Conservation (phyloP, 1,140 invertebrate species). For the Apis laboriosa region DNA sequence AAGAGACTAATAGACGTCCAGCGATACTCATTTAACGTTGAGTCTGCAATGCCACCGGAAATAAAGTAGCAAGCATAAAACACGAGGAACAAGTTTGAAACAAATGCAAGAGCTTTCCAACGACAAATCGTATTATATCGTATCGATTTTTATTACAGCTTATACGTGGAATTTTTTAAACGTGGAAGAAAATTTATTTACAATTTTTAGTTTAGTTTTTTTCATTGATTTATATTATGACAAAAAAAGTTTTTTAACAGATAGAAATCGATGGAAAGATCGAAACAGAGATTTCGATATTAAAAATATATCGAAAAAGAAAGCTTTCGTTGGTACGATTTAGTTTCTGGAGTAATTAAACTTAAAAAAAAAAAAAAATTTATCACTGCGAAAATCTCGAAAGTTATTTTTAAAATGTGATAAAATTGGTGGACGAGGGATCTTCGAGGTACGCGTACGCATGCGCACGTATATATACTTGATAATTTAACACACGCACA, state of each 20-base stretch:
- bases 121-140: not conserved
- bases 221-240: too few species aligned
- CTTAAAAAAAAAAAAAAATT: too few species aligned
- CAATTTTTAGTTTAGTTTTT: too few species aligned
- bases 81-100: not conserved
- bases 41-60: not conserved
- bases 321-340: too few species aligned
- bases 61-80: not conserved
- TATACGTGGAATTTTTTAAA: not conserved
- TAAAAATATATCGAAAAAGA: too few species aligned
- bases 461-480: conserved; percentile 12
- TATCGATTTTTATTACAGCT: conserved; percentile 4
- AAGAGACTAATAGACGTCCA: not conserved
- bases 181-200: too few species aligned
- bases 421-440: conserved; percentile 5
- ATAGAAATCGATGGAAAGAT: too few species aligned
- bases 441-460: conserved; percentile 25
- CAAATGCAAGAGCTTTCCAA: not conserved
- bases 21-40: not conserved
- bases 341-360: too few species aligned
- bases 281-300: too few species aligned
- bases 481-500: conserved; percentile 28
- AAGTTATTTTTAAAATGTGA: not conserved
- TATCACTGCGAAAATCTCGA: too few species aligned
- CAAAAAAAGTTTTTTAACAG: too few species aligned